Evolutionary conservation across 2,888 invertebrate genomes (phyloP).

Genomic region (Agapostemon virescens): DNA sequence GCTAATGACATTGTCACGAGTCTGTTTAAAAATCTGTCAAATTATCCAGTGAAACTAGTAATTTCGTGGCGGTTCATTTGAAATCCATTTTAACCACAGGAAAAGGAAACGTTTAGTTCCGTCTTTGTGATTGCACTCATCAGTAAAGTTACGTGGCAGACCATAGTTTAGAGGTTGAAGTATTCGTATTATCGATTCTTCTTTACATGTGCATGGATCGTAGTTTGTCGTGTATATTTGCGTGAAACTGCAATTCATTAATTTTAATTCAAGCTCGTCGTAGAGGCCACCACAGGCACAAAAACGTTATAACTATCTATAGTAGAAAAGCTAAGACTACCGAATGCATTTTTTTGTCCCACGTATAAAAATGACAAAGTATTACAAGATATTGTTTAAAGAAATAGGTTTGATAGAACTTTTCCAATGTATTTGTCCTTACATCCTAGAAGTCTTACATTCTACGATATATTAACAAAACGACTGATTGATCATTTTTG

Average conservation of each 20-base stretch:
- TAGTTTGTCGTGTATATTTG: not conserved
- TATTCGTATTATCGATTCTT: not conserved
- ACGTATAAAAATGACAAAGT: too few relatives aligned
- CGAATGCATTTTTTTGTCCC: too few relatives aligned
- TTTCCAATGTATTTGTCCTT: too few relatives aligned
- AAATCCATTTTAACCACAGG: not conserved
- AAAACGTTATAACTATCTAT: too few relatives aligned
- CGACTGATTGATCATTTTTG: too few relatives aligned
- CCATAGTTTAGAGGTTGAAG: not conserved
- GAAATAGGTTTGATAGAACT: too few relatives aligned
- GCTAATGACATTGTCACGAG: not conserved
- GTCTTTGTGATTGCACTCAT: not conserved
- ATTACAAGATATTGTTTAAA: too few relatives aligned
- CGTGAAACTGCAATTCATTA: not conserved
- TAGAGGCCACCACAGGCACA: not conserved
- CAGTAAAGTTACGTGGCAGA: not conserved
- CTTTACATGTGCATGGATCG: not conserved
- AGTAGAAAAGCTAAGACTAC: too few relatives aligned
- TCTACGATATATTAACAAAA: too few relatives aligned
- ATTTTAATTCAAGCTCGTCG: not conserved
- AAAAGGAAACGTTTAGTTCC: not conserved
- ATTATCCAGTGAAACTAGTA: not conserved
- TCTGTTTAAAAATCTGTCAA: constrained; percentile 5
- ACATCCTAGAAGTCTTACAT: too few relatives aligned
- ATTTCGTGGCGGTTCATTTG: constrained; percentile 4